Evolutionary conservation across 2,888 invertebrate species (phyloP), one percentile per base, ranked within the genome.

Genomic region (Plebejus argus): DNA sequence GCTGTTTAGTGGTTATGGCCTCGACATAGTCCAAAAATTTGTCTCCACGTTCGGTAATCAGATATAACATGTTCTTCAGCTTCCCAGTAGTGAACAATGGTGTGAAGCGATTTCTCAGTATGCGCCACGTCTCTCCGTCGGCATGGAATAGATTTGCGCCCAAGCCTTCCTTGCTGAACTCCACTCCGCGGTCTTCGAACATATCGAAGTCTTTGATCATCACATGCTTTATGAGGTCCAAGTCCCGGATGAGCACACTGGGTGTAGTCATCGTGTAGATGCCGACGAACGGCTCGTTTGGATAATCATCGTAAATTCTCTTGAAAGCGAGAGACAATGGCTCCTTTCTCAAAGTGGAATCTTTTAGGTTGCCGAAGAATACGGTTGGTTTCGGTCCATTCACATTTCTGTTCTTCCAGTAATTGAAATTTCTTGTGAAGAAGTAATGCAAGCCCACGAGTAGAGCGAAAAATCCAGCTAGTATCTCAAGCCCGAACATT

Each of bases 261-360:
- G 89, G 90, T 6, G 84, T 84, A 0, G 86, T 86, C 83, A 88
- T 85, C 77, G 86, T 85, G 49, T 85, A 90, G 0, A 89, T 15
- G 0, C 91, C 91, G 0, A 91, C 85, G 0, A 89, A 82, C 83
- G 89, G 90, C 79, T 90, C 90, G 6, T 88, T 82, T 0, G 88
- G 86, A 76, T 80, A 90, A 4, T 80, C 77, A 0, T 85, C 75
- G 76, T 90, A 90, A 1, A 87, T 79, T 53, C 87, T 84, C 70
- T 84, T 82, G 82, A 83, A 0, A 1, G 71, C 71, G 23, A 20
- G 23, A 18, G 77, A 58, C 7, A 81, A 10, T 71, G 83, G 83
- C 81, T 85, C 84, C 15, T 76, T 80, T 39, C 86, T 81, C 0
- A 87, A 76, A 1, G 83, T 79, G 0, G 84, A 82, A 23, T 87